phyloP scores from a whole-genome alignment of 1,140 invertebrate genomes.

The Nasonia longicornis region DNA sequence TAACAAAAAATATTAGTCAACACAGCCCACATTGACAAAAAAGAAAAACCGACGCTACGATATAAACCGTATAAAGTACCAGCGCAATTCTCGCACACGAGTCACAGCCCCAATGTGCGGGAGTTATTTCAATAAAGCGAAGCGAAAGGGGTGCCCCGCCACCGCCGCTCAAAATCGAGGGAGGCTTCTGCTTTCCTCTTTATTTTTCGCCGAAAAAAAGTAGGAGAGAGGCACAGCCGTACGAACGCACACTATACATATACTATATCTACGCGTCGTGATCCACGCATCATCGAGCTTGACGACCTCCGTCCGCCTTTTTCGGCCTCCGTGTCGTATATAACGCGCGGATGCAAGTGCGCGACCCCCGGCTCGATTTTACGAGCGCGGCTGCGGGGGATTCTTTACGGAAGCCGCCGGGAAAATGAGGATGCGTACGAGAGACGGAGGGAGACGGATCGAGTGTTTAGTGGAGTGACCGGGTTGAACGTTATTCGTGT shows the following conservation, averaged over 20 bases:
- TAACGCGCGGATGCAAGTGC: constrained; percentile 6
- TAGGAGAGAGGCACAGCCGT: constrained; percentile 30
- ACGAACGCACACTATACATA: constrained; percentile 49
- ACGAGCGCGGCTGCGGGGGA: constrained; percentile 10
- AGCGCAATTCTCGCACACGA: background rate
- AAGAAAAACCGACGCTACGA: background rate
- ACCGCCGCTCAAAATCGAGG: constrained; percentile 26
- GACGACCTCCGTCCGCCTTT: constrained; percentile 64
- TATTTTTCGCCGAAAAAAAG: constrained; percentile 10
- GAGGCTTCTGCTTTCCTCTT: background rate
- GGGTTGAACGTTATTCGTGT: background rate
- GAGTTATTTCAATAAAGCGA: constrained; percentile 61
- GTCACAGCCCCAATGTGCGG: background rate
- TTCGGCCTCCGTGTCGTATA: constrained; percentile 11
- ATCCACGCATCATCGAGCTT: constrained; percentile 69
- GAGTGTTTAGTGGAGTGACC: constrained; percentile 2
- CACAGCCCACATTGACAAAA: background rate
- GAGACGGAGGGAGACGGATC: background rate
- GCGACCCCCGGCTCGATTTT: constrained; percentile 35
- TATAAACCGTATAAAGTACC: background rate
- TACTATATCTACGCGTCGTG: constrained; percentile 58
- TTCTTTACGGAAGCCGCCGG: constrained; percentile 10
- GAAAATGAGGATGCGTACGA: constrained; percentile 24
- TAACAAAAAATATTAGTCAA: no score
- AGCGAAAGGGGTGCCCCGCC: constrained; percentile 49